These are phyloP conservation scores for Matsumyia berberina DNA, from an alignment of 2,888 invertebrate species.

Conservation along the genomic window DNA sequence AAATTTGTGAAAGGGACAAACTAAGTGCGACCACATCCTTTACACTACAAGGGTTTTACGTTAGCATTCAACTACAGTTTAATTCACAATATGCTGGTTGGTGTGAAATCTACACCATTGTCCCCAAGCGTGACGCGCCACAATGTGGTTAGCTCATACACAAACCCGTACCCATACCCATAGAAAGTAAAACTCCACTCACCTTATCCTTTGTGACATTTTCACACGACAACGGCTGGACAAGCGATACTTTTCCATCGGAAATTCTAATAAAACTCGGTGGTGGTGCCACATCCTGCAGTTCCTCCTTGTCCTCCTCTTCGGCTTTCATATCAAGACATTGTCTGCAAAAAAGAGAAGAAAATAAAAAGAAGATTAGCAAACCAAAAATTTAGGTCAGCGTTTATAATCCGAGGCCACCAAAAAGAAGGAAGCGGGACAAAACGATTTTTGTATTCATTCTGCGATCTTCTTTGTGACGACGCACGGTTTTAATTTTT, in stretches of 20 bases:
- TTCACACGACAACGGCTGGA: constrained; percentile 70
- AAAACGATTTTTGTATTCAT: constrained; percentile 67
- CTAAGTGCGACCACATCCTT: constrained; percentile 40
- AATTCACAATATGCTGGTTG: constrained; percentile 1
- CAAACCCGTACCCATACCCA: constrained; percentile 41
- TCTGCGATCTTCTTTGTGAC: constrained; percentile 62
- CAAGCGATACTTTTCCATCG: constrained; percentile 77
- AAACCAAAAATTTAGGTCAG: constrained; percentile 64
- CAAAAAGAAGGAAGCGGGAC: background rate
- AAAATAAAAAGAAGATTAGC: constrained; percentile 38
- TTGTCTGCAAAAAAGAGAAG: constrained; percentile 56
- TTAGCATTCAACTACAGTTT: constrained; percentile 29
- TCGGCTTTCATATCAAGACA: constrained; percentile 70
- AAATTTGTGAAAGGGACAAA: background rate
- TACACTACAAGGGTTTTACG: constrained; percentile 11
- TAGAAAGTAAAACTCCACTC: constrained; percentile 34
- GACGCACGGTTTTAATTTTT: constrained; percentile 17
- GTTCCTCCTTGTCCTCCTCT: constrained; percentile 76
- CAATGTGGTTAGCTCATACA: constrained; percentile 51
- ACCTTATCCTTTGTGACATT: constrained; percentile 73
- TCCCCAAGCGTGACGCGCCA: constrained; percentile 30
- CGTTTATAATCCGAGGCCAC: constrained; percentile 60
- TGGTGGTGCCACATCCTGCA: constrained; percentile 76
- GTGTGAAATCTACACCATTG: constrained; percentile 3
- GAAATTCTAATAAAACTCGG: constrained; percentile 76